Percentiles rank a stretch among this genome's conserved stretches.
Conservation (phyloP, 2,797 vertebrate genomes). For the Hyperoplus immaculatus region DNA sequence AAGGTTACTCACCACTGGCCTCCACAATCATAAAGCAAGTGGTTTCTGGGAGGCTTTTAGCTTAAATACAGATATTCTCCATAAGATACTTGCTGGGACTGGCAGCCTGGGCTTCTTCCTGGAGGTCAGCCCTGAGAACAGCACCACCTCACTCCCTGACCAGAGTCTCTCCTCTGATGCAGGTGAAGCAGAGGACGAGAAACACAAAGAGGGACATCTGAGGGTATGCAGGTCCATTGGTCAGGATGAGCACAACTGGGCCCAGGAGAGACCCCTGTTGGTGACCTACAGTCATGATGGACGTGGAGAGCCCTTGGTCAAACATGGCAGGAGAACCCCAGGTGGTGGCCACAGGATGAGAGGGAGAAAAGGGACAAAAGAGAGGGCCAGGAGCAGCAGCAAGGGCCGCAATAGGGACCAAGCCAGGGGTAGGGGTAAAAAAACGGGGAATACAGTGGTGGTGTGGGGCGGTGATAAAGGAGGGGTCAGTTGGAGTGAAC, state of each 20-base stretch:
- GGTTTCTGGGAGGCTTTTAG: slow-evolving; percentile 86
- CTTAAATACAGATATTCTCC: slow-evolving; percentile 80
- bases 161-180: slow-evolving; percentile 37
- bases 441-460: slow-evolving; percentile 46
- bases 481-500: slow-evolving; percentile 66
- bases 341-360: slow-evolving; percentile 65
- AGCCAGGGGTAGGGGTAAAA: slow-evolving; percentile 55
- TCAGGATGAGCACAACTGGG: slow-evolving; percentile 87
- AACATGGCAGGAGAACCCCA: slow-evolving; percentile 73
- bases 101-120: slow-evolving; percentile 82
- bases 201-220: slow-evolving; percentile 74
- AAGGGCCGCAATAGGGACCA: slow-evolving; percentile 64
- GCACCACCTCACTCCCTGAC: slow-evolving; percentile 50
- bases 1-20: slow-evolving; percentile 68
- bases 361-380: slow-evolving; percentile 73
- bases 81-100: slow-evolving; percentile 57
- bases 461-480: slow-evolving; percentile 64
- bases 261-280: slow-evolving; percentile 87
- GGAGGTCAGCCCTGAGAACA: slow-evolving; percentile 80
- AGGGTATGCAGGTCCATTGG: slow-evolving; percentile 85
- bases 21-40: slow-evolving; percentile 37
- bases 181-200: slow-evolving; percentile 32
- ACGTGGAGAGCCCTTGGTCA: slow-evolving; percentile 82
- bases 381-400: slow-evolving; percentile 66
- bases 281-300: slow-evolving; percentile 89